Percentiles rank a stretch among this genome's conserved stretches.
These are phyloP conservation scores for Mormoops blainvillei DNA, from an alignment of 2,113 vertebrate species.

Conservation along the genomic window DNA sequence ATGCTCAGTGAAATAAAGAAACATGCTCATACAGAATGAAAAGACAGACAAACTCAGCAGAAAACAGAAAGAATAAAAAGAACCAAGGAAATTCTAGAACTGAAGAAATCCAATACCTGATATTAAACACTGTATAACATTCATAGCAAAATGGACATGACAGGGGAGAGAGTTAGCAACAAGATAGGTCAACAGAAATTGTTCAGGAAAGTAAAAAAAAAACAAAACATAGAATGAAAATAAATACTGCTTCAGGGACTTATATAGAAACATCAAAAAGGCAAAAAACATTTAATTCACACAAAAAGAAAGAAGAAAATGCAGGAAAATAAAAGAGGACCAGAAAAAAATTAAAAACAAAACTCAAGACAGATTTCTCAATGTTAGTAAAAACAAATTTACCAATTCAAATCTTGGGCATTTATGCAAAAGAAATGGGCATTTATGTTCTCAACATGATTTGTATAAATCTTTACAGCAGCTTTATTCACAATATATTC, in stretches of 20 bases:
- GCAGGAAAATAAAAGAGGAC: background rate
- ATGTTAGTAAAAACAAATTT: background rate
- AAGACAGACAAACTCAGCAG: background rate
- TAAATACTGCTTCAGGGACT: background rate
- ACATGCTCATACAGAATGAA: background rate
- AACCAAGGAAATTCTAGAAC: background rate
- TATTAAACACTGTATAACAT: background rate
- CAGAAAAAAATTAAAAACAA: background rate
- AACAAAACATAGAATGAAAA: background rate
- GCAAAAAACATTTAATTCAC: background rate
- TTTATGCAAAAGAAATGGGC: background rate
- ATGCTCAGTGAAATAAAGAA: background rate
- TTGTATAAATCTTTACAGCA: background rate
- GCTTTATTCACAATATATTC: background rate
- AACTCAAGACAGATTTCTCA: background rate
- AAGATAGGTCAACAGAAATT: background rate
- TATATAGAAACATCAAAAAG: background rate
- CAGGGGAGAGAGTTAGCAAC: background rate
- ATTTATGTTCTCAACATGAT: background rate
- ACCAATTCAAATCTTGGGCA: background rate
- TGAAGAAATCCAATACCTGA: background rate
- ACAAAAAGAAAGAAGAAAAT: background rate
- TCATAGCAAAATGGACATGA: background rate
- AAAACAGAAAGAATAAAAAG: background rate
- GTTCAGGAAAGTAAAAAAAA: background rate